Evolutionary conservation across 2,888 invertebrate genomes (phyloP).

Genomic region (Drosophila eohydei): DNA sequence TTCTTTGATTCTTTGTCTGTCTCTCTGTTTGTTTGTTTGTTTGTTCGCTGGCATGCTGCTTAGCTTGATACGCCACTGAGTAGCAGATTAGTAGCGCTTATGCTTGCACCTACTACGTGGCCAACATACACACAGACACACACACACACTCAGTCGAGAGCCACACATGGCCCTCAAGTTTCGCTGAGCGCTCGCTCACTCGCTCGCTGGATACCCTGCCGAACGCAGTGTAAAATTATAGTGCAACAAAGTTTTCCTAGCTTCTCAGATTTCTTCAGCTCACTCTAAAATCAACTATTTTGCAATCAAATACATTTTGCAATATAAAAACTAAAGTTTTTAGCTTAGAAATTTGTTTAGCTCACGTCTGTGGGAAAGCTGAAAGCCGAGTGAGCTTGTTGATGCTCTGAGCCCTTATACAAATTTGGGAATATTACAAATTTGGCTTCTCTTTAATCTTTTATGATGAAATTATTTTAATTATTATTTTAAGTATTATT

Average conservation of each 20-base stretch:
- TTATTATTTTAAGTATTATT: no score
- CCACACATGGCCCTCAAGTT: constrained; percentile 33
- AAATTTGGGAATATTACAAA: not conserved
- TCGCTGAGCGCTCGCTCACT: constrained; percentile 8
- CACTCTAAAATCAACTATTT: not conserved
- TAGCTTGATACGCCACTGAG: constrained; percentile 79
- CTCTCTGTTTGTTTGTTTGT: constrained; percentile 54
- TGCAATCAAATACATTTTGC: not conserved
- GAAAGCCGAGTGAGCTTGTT: not conserved
- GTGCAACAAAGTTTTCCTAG: not conserved
- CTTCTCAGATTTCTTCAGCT: not conserved
- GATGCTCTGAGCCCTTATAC: not conserved
- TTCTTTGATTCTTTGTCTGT: constrained; percentile 12
- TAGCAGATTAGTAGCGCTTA: constrained; percentile 80
- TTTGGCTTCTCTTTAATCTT: not conserved
- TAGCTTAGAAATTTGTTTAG: not conserved
- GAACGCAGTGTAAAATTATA: constrained; percentile 1
- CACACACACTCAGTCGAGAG: constrained; percentile 19
- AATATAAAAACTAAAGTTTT: not conserved
- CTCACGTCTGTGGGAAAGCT: not conserved
- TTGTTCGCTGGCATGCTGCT: constrained; percentile 65
- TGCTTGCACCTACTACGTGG: constrained; percentile 80
- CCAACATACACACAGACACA: constrained; percentile 38
- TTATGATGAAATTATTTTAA: not conserved
- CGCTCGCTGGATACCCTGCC: constrained; percentile 29